phyloP scores from a whole-genome alignment of 2,113 vertebrate species.

The Otocyon megalotis region DNA sequence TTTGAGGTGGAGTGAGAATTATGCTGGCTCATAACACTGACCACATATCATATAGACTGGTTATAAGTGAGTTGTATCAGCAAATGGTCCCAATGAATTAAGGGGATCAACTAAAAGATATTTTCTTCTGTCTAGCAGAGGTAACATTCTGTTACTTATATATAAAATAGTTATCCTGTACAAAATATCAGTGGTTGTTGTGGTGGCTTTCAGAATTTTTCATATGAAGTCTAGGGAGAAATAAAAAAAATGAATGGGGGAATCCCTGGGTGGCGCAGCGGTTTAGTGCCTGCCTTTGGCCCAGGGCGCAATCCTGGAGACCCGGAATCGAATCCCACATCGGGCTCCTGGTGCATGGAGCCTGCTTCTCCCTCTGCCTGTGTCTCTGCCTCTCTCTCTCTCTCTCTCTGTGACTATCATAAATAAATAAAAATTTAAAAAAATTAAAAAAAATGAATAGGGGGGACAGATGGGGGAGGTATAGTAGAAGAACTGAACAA shows the following conservation, averaged over 20 bases:
- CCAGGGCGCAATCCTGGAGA: no score
- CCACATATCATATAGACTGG: not conserved
- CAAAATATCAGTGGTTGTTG: not conserved
- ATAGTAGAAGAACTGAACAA: not conserved
- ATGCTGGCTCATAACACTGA: not conserved
- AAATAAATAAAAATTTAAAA: no score
- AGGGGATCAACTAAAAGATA: not conserved
- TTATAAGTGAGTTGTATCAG: not conserved
- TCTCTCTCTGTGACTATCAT: no score
- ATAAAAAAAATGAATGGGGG: no score
- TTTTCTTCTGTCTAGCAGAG: not conserved
- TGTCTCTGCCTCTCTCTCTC: no score
- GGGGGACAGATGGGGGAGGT: accelerated
- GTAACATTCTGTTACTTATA: not conserved
- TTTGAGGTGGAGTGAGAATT: not conserved
- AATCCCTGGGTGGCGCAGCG: no score
- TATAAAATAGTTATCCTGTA: not conserved
- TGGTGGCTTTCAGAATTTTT: not conserved
- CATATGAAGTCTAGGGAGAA: not conserved
- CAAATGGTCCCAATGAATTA: not conserved
- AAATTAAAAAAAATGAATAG: not conserved
- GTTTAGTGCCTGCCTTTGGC: no score
- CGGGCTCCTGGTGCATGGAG: no score
- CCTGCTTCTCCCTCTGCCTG: no score
- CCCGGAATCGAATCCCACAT: no score